A percentile compares a stretch with the other conserved stretches of the same genome.
Evolutionary conservation across 2,888 invertebrate species (phyloP).

Genomic region (Agrotis clavis): DNA sequence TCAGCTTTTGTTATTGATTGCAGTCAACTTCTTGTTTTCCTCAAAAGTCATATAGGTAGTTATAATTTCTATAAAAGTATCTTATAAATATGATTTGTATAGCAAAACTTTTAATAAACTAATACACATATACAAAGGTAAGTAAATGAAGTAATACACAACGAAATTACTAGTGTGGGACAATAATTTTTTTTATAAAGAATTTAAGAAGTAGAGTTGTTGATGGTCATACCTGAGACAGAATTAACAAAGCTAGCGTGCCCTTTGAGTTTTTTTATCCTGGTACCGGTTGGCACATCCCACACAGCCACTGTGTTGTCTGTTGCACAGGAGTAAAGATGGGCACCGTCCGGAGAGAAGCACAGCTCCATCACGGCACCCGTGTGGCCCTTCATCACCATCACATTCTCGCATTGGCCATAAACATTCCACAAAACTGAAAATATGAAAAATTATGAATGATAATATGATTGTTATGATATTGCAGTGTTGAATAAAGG

Average conservation of each 20-base stretch:
- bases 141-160: not conserved
- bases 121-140: not conserved
- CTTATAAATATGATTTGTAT: not conserved
- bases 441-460: conserved; percentile 66
- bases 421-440: conserved; percentile 98
- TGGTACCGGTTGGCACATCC: conserved; percentile 97
- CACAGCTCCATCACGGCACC: conserved; percentile 98
- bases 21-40: not conserved
- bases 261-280: conserved; percentile 97
- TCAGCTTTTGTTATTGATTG: not conserved
- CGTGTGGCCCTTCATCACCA: conserved; percentile 97
- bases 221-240: conserved; percentile 88
- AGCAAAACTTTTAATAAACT: not conserved
- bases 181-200: too few species aligned
- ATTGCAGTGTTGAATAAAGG: too few species aligned
- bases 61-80: not conserved
- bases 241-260: conserved; percentile 95
- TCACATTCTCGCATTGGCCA: conserved; percentile 99
- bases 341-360: conserved; percentile 96
- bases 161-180: too few species aligned
- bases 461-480: too few species aligned
- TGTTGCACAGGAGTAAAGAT: conserved; percentile 97
- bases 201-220: too few species aligned
- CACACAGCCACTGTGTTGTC: conserved; percentile 98
- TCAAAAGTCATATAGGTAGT: not conserved